A percentile compares a stretch with the other conserved stretches of the same genome.
Conservation (phyloP, 1,140 invertebrate species). For the Aplysia californica region DNA sequence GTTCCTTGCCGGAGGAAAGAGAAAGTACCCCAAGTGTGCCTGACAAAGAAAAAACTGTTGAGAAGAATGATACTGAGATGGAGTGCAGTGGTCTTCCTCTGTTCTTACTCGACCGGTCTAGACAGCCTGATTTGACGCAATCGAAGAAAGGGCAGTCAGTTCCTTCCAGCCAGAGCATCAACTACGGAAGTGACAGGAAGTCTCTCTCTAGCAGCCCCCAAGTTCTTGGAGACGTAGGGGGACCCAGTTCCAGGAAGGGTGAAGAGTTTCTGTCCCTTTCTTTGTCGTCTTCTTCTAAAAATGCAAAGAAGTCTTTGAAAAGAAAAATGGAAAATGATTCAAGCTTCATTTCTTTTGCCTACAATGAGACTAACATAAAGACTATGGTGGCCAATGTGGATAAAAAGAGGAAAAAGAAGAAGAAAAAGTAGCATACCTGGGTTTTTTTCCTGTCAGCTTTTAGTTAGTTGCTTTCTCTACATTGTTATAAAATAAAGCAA, state of each 20-base stretch:
- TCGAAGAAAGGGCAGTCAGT: not conserved
- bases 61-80: not conserved
- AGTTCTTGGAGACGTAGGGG: not conserved
- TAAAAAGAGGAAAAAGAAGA: conserved; percentile 21
- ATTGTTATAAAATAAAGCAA: no score
- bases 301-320: not conserved
- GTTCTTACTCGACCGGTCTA: no score
- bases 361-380: conserved; percentile 22
- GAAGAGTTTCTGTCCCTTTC: not conserved
- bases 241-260: not conserved
- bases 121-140: not conserved
- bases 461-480: no score
- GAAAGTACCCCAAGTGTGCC: no score
- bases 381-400: conserved; percentile 14
- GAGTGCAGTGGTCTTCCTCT: no score
- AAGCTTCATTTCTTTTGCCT: conserved; percentile 13
- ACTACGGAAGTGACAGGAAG: not conserved
- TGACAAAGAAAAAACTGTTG: not conserved
- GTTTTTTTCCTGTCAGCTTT: no score
- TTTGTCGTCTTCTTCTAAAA: not conserved
- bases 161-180: not conserved
- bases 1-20: no score
- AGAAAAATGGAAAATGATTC: conserved; percentile 10
- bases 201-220: not conserved
- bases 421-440: conserved; percentile 8